Evolutionary conservation across 2,113 vertebrate species (phyloP).

Genomic region (Corydoras sp.): DNA sequence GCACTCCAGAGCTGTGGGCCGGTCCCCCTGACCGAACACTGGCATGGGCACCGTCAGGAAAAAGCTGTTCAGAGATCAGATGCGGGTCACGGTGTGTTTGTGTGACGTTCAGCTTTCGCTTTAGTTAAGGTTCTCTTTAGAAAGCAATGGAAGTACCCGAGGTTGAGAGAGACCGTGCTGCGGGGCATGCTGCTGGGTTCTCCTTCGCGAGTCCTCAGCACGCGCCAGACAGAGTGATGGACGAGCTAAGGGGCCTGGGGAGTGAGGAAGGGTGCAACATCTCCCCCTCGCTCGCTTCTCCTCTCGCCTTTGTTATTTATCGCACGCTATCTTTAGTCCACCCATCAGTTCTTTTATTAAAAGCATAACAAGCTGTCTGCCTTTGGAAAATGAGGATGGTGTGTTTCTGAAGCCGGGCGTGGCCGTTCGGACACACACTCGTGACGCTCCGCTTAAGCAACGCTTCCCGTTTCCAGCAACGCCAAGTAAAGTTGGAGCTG

Average conservation of each 20-base stretch:
- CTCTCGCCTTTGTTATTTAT: not conserved
- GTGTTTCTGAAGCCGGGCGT: too few species aligned
- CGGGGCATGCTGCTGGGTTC: constrained; percentile 27
- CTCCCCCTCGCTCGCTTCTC: constrained; percentile 4
- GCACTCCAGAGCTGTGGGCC: too few species aligned
- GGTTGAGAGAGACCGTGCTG: constrained; percentile 24
- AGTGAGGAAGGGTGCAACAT: constrained; percentile 28
- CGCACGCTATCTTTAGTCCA: constrained; percentile 25
- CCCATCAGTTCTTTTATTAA: not conserved
- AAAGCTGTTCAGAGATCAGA: too few species aligned
- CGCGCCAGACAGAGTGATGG: constrained; percentile 26
- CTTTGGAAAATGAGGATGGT: too few species aligned
- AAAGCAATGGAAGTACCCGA: constrained; percentile 13
- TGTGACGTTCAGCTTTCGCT: too few species aligned
- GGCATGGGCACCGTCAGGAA: too few species aligned
- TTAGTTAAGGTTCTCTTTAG: not conserved
- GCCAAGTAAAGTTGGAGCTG: not conserved
- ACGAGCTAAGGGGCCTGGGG: constrained; percentile 38
- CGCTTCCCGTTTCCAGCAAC: constrained; percentile 19
- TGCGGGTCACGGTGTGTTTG: not conserved
- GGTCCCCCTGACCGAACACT: too few species aligned
- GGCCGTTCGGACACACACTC: too few species aligned
- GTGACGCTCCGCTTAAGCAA: too few species aligned
- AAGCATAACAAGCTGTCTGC: too few species aligned
- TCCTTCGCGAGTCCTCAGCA: constrained; percentile 37